phyloP scores from a whole-genome alignment of 2,113 vertebrate genomes.

The Carollia perspicillata region DNA sequence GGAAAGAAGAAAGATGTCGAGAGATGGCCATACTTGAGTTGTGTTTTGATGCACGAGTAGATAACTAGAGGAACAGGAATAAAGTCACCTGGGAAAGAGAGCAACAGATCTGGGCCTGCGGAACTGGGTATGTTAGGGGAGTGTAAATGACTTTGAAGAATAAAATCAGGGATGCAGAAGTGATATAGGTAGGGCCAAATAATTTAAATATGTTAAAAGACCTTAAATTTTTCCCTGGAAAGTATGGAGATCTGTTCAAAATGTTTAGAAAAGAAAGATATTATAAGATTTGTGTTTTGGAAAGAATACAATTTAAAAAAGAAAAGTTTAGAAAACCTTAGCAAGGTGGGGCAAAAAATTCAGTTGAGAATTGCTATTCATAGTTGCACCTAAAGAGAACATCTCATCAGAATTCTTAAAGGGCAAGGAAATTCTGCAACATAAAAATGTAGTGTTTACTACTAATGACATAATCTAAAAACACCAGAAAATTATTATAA shows the following conservation, averaged over 20 bases:
- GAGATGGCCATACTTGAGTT: not conserved
- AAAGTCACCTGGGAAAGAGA: not conserved
- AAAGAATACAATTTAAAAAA: not conserved
- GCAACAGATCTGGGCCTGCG: fast-evolving
- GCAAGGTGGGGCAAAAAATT: not conserved
- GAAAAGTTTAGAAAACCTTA: not conserved
- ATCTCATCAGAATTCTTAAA: not conserved
- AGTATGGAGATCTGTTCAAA: not conserved
- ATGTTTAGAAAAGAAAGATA: not conserved
- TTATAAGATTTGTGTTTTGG: not conserved
- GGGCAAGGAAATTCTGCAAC: not conserved
- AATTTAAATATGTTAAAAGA: not conserved
- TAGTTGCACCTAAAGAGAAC: not conserved
- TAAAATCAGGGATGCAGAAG: not conserved
- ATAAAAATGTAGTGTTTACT: not conserved
- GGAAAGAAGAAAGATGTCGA: not conserved
- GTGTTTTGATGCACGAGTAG: not conserved
- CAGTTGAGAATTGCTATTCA: not conserved
- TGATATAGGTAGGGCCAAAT: not conserved
- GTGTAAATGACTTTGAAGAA: not conserved
- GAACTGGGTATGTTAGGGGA: not conserved
- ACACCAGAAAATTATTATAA: not conserved
- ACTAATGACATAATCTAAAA: not conserved
- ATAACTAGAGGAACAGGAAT: not conserved
- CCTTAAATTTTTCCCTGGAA: not conserved